These are phyloP conservation scores for Macrotis lagotis DNA, from an alignment of 2,113 vertebrate genomes.

Conservation along the genomic window DNA sequence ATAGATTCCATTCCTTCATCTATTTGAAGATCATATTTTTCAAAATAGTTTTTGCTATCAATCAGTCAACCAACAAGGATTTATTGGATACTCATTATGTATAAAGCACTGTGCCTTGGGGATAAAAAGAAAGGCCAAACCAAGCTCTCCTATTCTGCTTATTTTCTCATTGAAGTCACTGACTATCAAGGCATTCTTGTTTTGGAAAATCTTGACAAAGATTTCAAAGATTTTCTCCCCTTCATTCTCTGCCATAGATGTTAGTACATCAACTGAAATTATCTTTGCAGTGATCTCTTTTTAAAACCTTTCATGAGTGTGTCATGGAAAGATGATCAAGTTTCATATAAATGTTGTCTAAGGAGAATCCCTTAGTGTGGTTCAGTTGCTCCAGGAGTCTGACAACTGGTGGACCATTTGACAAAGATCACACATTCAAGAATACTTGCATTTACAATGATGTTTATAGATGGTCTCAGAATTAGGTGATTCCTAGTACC, in stretches of 20 bases:
- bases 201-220: background rate
- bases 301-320: background rate
- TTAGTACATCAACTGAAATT: background rate
- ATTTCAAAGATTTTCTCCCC: background rate
- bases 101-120: background rate
- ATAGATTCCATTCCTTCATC: background rate
- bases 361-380: background rate
- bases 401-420: background rate
- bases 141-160: background rate
- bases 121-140: background rate
- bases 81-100: background rate
- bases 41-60: background rate
- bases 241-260: background rate
- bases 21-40: background rate
- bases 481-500: background rate
- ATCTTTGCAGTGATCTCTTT: background rate
- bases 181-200: background rate
- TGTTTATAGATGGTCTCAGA: background rate
- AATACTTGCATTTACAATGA: background rate
- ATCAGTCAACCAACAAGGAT: background rate
- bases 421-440: background rate
- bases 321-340: background rate
- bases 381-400: background rate
- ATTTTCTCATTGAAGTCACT: background rate
- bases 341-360: background rate